phyloP scores from a whole-genome alignment of 2,797 vertebrate species.

The Molothrus aeneus region DNA sequence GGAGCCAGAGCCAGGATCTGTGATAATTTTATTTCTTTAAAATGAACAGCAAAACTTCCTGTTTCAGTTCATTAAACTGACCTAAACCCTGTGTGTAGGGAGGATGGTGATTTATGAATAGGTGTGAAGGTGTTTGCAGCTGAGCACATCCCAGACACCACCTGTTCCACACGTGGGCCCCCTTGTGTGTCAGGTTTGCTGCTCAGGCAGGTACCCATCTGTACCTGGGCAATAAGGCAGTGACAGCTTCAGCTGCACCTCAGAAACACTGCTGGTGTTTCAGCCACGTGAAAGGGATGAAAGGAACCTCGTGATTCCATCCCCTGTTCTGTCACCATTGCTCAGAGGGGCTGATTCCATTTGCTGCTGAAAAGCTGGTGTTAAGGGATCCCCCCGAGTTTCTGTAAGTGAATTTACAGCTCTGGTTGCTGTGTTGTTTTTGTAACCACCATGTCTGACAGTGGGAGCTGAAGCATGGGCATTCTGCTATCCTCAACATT shows the following conservation, averaged over 20 bases:
- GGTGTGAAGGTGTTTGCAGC: not conserved
- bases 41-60: not conserved
- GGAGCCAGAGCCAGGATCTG: not conserved
- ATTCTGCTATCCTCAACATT: not conserved
- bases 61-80: not conserved
- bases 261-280: not conserved
- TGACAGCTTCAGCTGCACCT: not conserved
- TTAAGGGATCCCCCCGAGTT: not conserved
- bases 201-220: not conserved
- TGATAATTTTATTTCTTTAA: not conserved
- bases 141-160: not conserved
- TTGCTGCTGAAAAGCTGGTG: not conserved
- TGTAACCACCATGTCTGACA: accelerated
- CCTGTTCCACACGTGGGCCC: accelerated
- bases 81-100: not conserved
- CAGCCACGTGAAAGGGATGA: not conserved
- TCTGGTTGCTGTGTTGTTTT: not conserved
- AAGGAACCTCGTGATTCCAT: not conserved
- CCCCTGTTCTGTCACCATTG: not conserved
- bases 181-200: not conserved
- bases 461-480: not conserved
- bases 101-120: not conserved
- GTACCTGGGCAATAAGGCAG: not conserved
- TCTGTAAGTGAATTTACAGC: not conserved
- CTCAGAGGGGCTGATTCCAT: not conserved